A percentile compares a stretch with the other conserved stretches of the same genome.
phyloP scores from a whole-genome alignment of 2,113 vertebrate genomes.

The Ardeotis arabs region DNA sequence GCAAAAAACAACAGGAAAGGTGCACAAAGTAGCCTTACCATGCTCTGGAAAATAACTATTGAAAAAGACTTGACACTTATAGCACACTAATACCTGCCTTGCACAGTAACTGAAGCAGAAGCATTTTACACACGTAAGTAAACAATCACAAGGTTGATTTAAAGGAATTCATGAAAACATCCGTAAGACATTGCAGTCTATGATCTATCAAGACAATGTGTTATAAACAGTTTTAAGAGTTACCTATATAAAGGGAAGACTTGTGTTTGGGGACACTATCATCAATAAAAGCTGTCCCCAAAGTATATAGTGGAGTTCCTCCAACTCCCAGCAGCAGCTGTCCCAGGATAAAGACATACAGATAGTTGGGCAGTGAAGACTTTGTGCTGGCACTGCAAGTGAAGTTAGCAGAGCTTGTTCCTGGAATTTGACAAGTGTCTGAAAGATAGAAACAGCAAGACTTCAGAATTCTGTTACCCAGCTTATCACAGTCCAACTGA shows the following conservation, averaged over 20 bases:
- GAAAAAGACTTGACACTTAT: neutral
- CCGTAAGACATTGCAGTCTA: neutral
- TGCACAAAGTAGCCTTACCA: neutral
- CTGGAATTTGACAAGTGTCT: constrained; percentile 69
- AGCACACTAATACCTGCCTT: neutral
- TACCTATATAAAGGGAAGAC: constrained; percentile 84
- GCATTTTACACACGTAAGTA: neutral
- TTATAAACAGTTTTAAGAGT: neutral
- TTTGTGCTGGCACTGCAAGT: constrained; percentile 31
- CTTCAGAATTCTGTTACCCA: neutral
- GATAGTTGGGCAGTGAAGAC: constrained; percentile 67
- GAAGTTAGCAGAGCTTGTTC: neutral
- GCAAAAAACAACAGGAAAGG: neutral
- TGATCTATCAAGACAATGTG: neutral
- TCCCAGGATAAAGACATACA: constrained; percentile 80
- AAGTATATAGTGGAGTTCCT: constrained; percentile 81
- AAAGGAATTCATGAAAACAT: neutral
- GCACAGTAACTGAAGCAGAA: neutral
- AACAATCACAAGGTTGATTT: neutral
- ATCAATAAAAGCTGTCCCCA: constrained; percentile 83
- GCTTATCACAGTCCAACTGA: neutral
- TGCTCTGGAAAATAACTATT: neutral
- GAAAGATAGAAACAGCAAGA: neutral
- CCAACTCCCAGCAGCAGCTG: constrained; percentile 79
- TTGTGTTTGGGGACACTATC: constrained; percentile 80